These are phyloP conservation scores for Oncorhynchus kisutch DNA, from an alignment of 2,113 vertebrate genomes.

Conservation along the genomic window DNA sequence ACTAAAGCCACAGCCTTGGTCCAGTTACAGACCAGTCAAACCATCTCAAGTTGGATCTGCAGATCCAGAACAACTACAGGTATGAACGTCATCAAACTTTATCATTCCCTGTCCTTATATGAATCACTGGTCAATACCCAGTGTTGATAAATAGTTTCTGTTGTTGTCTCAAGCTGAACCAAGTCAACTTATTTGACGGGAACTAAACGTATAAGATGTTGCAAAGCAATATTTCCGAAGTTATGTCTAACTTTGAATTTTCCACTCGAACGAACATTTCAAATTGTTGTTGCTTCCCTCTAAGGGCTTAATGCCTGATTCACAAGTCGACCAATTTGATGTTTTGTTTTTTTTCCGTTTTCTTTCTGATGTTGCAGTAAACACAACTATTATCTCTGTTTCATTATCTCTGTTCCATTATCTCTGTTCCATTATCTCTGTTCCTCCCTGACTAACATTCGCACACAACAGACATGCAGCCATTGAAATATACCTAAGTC, in stretches of 20 bases:
- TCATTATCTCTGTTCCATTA: neutral
- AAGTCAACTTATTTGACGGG: neutral
- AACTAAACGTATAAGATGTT: constrained; percentile 4
- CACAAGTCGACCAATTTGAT: constrained; percentile 42
- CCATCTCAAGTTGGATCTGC: neutral
- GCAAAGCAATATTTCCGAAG: constrained; percentile 14
- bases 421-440: neutral
- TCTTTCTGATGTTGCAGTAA: neutral
- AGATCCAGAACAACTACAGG: neutral
- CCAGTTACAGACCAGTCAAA: neutral
- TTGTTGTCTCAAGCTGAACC: neutral
- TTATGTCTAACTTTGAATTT: constrained; percentile 48
- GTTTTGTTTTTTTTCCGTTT: neutral
- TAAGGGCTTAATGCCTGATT: constrained; percentile 34
- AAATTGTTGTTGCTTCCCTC: constrained; percentile 39
- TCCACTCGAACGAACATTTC: constrained; percentile 53
- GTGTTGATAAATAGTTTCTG: neutral
- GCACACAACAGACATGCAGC: neutral
- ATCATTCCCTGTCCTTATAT: neutral
- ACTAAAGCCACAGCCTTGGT: neutral
- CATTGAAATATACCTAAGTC: neutral
- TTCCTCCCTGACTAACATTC: neutral
- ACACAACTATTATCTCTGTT: neutral
- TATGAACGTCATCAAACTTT: neutral
- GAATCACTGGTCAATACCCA: constrained; percentile 1